Base-by-base conservation (phyloP, 1,140 invertebrate species). In the Lutraria rhynchaena region DNA sequence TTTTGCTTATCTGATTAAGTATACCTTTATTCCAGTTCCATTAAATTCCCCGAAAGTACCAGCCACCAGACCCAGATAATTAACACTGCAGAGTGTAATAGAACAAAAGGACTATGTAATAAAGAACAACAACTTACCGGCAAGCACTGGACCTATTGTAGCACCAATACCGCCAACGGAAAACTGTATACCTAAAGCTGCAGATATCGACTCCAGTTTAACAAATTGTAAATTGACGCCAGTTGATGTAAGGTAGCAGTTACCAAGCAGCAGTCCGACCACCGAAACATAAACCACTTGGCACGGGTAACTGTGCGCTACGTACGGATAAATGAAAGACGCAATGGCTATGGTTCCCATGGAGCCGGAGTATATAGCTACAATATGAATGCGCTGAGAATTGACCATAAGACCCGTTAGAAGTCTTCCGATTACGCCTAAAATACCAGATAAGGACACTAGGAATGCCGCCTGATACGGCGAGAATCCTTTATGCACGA, bases 161-260 rank as follows among this genome's bases (percentile, higher is more conserved):
- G 80, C 55, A 24, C 80, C 80, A 31, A 82, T 35, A 17, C 80
- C 70, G 0, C 35, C 61, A 22, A 73, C 57, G 27, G 33, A 51
- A n/a, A 82, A 74, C 49, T 74, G 29, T 15, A 73, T 24, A 7
- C 80, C 80, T 35, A 65, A 51, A 15, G 69, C 57, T 5, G 53
- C 37, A 3, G 80, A 55, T 17, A 82, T 24, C 22, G 73, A 44
- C 2, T 51, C 31, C 7, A 82, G 37, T 17, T 37, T 60, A 11
- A 82, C 70, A 22, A 65, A 82, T 33, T 37, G 17, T 3, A 82
- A 19, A 35, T n/a, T 74, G 46, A 82, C 63, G 0, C 58, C n/a
- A n/a, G 51, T 70, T 15, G 53, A 15, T 22, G 70, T 41, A 27
- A 74, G 67, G 35, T 65, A 82, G n/a, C 69, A 67, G 17, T 19